Evolutionary conservation across 1,140 invertebrate species (phyloP).

Genomic region (Mylabris phalerata): DNA sequence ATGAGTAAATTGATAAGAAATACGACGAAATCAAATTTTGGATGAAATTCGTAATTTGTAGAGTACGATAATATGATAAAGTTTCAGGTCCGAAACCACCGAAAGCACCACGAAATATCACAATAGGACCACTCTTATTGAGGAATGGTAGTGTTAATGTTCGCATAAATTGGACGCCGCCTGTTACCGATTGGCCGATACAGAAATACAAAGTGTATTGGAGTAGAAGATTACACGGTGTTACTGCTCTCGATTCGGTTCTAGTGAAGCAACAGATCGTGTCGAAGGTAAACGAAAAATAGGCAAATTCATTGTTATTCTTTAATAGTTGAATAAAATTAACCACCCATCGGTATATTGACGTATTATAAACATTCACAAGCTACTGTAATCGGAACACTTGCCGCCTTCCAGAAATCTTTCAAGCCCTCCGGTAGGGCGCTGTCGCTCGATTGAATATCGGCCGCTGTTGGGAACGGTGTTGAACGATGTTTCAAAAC

Average conservation of each 20-base stretch:
- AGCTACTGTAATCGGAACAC: slow-evolving; percentile 20
- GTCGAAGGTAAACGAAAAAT: slow-evolving; percentile 45
- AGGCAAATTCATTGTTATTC: slow-evolving; percentile 1
- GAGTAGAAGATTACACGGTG: slow-evolving; percentile 51
- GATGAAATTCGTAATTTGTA: neutral
- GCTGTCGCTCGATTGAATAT: neutral
- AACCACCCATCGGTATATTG: neutral
- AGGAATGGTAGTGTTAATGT: slow-evolving; percentile 47
- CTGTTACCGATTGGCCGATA: slow-evolving; percentile 57
- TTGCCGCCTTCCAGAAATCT: slow-evolving; percentile 22
- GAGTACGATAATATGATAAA: slow-evolving; percentile 7
- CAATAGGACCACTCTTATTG: slow-evolving; percentile 47
- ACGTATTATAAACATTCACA: slow-evolving; percentile 25
- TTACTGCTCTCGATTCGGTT: slow-evolving; percentile 49
- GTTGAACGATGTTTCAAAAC: slow-evolving; percentile 22
- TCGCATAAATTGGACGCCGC: slow-evolving; percentile 55
- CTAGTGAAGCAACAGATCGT: slow-evolving; percentile 53
- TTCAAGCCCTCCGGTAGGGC: slow-evolving; percentile 18
- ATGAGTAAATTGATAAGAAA: slow-evolving; percentile 10
- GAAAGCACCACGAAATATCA: slow-evolving; percentile 54
- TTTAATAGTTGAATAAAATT: neutral
- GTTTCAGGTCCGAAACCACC: slow-evolving; percentile 56
- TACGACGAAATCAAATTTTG: neutral
- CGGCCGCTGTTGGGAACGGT: neutral
- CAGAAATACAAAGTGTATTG: slow-evolving; percentile 55